Conservation (phyloP, 2,113 vertebrate genomes). For the Neopipo cinnamomea region DNA sequence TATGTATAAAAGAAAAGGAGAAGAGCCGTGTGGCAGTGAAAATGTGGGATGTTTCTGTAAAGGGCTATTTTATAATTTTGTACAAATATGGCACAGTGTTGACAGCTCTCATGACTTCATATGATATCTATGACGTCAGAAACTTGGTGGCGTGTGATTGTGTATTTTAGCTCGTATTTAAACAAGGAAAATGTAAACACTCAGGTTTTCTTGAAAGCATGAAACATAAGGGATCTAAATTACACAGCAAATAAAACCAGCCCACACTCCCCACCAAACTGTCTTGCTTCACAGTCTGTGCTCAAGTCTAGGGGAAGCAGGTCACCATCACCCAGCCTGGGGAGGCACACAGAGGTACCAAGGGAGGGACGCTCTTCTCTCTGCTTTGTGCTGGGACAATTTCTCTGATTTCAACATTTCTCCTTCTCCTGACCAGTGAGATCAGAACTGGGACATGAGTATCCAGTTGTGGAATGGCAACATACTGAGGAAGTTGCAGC, state of each 20-base stretch:
- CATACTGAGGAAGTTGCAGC: not conserved
- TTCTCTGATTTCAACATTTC: not conserved
- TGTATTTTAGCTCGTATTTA: not conserved
- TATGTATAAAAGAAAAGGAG: not conserved
- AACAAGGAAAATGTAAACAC: not conserved
- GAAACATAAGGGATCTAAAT: not conserved
- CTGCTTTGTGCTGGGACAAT: not conserved
- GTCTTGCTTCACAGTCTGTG: not conserved
- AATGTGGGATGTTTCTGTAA: not conserved
- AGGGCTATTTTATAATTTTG: not conserved
- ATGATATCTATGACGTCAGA: not conserved
- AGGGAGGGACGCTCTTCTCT: not conserved
- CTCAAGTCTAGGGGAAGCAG: not conserved
- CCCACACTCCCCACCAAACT: not conserved
- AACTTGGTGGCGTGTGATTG: not conserved
- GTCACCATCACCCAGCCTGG: not conserved
- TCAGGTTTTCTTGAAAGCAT: not conserved
- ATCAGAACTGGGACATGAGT: not conserved
- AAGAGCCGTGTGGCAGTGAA: not conserved
- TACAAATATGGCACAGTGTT: not conserved
- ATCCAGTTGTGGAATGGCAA: not conserved
- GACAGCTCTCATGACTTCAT: not conserved
- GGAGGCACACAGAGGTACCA: not conserved
- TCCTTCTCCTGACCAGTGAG: not conserved
- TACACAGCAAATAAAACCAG: not conserved